These are phyloP conservation scores for Craniophora ligustri DNA, from an alignment of 2,888 invertebrate species.

Conservation along the genomic window DNA sequence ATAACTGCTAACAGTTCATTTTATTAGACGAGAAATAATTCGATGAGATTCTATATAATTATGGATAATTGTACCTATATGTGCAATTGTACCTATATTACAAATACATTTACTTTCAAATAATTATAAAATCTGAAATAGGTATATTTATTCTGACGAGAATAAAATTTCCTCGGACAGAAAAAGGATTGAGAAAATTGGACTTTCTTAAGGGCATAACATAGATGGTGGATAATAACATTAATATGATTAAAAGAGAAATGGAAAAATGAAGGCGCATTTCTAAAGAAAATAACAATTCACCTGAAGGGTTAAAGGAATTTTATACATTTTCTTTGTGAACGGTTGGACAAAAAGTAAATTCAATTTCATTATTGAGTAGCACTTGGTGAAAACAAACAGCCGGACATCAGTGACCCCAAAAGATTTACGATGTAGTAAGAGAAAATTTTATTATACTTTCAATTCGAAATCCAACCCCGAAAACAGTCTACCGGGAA, in stretches of 20 bases:
- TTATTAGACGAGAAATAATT: conserved; percentile 6
- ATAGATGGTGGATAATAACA: too few species aligned
- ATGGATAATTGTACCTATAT: too few species aligned
- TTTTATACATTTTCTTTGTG: conserved; percentile 17
- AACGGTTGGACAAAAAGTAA: conserved; percentile 31
- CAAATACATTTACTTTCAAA: too few species aligned
- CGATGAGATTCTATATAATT: conserved; percentile 10
- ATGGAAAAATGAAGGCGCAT: too few species aligned
- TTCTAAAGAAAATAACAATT: not conserved
- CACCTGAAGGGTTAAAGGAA: conserved; percentile 2
- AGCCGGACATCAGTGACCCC: conserved; percentile 65
- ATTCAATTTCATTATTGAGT: conserved; percentile 51
- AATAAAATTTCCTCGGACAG: too few species aligned
- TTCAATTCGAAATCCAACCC: conserved; percentile 68
- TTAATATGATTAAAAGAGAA: too few species aligned
- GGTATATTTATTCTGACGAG: too few species aligned
- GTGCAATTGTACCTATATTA: too few species aligned
- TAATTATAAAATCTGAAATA: too few species aligned
- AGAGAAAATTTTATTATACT: conserved; percentile 76
- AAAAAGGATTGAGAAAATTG: too few species aligned
- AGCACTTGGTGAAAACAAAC: conserved; percentile 65
- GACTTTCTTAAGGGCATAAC: too few species aligned
- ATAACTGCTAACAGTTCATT: conserved; percentile 23
- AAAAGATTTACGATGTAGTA: conserved; percentile 76
- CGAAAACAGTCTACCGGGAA: conserved; percentile 60